Evolutionary conservation across 2,888 invertebrate genomes (phyloP).

Genomic region (Acanthacorydalis orientalis): DNA sequence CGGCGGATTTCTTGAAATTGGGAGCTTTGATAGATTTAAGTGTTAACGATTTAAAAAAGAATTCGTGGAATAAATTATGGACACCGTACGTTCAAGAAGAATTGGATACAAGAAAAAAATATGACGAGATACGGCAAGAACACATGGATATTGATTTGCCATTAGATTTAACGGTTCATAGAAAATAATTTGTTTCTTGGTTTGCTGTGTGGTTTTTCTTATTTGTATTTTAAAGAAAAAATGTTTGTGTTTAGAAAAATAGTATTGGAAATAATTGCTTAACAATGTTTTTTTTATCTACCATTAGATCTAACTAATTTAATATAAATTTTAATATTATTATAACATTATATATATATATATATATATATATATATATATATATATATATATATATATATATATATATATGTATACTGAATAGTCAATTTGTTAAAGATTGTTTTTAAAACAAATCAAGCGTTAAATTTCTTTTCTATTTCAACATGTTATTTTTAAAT

Average conservation of each 20-base stretch:
- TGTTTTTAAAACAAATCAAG: no score
- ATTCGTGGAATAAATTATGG: slow-evolving; percentile 12
- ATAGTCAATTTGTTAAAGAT: no score
- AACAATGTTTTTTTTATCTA: no score
- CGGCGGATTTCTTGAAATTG: slow-evolving; percentile 15
- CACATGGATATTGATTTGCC: slow-evolving; percentile 32
- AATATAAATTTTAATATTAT: no score
- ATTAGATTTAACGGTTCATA: slow-evolving; percentile 43
- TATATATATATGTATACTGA: no score
- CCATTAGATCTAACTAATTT: no score
- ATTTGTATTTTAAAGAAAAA: not conserved
- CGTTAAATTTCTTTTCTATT: no score
- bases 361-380: no score
- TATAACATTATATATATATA: no score
- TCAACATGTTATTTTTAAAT: no score
- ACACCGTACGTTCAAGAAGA: slow-evolving; percentile 9
- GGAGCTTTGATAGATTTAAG: slow-evolving; percentile 16
- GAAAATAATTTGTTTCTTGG: slow-evolving; percentile 17
- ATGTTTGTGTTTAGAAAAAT: not conserved
- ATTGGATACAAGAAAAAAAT: not conserved
- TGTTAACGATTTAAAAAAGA: slow-evolving; percentile 7
- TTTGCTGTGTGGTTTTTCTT: not conserved
- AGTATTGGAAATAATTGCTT: no score
- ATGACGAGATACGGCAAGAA: not conserved
- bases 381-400: no score